phyloP scores from a whole-genome alignment of 2,797 vertebrate genomes.

The Mus minutoides region DNA sequence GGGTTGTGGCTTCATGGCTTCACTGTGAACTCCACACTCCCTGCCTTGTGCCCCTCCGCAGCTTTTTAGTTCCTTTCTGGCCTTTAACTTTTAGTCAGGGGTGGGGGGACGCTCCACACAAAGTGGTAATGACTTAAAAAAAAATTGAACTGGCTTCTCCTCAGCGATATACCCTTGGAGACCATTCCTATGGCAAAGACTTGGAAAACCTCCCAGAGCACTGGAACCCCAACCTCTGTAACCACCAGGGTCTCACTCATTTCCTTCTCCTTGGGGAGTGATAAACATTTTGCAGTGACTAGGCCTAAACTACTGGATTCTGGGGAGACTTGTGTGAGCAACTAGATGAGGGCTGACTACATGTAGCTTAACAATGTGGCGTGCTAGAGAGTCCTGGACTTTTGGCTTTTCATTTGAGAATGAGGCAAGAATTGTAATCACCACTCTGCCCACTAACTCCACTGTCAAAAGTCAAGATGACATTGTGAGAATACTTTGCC shows the following conservation, averaged over 20 bases:
- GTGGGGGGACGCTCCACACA: neutral
- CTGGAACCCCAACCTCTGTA: no score
- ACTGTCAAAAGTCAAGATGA: neutral
- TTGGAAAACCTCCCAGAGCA: neutral
- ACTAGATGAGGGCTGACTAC: neutral
- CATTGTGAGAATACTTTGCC: neutral
- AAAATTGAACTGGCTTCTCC: neutral
- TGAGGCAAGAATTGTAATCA: neutral
- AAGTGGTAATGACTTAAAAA: neutral
- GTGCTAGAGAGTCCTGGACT: neutral
- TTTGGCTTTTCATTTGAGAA: neutral
- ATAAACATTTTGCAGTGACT: neutral
- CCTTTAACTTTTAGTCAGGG: constrained; percentile 1
- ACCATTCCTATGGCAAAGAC: neutral
- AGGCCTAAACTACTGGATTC: neutral
- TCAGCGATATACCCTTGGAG: neutral
- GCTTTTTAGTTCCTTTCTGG: constrained; percentile 9
- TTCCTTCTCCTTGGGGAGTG: neutral
- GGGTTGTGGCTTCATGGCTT: neutral
- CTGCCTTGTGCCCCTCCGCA: neutral
- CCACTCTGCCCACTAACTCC: neutral
- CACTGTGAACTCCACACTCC: neutral
- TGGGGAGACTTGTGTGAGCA: neutral
- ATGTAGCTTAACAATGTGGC: neutral
- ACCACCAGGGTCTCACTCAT: neutral